phyloP scores from a whole-genome alignment of 23 tunicate species.

The Trididemnum miniatum region DNA sequence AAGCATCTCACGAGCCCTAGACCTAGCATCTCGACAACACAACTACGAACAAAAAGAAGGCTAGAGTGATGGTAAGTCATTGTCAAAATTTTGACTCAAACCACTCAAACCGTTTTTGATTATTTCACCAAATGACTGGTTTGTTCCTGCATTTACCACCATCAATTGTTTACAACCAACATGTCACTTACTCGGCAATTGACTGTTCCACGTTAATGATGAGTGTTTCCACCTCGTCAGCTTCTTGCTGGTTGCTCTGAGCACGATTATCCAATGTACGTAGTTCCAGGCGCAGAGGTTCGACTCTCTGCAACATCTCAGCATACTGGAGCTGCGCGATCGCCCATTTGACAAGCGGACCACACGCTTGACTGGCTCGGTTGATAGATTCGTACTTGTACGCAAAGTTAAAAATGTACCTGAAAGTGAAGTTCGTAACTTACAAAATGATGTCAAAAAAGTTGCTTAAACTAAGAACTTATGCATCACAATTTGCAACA shows the following conservation, averaged over 20 bases:
- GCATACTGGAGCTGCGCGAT: conserved; percentile 94
- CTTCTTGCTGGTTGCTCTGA: conserved; percentile 64
- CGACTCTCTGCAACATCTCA: conserved; percentile 96
- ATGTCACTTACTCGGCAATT: conserved; percentile 75
- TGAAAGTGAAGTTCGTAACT: conserved; percentile 57
- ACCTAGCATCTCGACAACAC: too few species aligned
- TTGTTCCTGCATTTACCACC: too few species aligned
- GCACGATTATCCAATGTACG: conserved; percentile 66
- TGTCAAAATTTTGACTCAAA: too few species aligned
- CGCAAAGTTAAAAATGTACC: conserved; percentile 80
- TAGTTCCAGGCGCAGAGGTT: conserved; percentile 80
- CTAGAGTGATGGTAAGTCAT: too few species aligned
- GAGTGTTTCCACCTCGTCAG: conserved; percentile 80
- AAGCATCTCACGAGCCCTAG: too few species aligned
- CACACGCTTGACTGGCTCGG: conserved; percentile 94
- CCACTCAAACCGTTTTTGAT: too few species aligned
- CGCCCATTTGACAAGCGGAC: conserved; percentile 97
- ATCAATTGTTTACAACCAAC: too few species aligned
- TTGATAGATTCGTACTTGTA: conserved; percentile 97
- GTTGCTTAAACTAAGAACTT: too few species aligned
- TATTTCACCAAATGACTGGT: too few species aligned
- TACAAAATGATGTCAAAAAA: too few species aligned
- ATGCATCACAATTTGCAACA: too few species aligned
- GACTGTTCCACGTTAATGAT: conserved; percentile 79
- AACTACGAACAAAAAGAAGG: too few species aligned